Evolutionary conservation across 2,113 vertebrate genomes (phyloP), one percentile per base, ranked within the genome.

Genomic region (Solenodon paradoxus): DNA sequence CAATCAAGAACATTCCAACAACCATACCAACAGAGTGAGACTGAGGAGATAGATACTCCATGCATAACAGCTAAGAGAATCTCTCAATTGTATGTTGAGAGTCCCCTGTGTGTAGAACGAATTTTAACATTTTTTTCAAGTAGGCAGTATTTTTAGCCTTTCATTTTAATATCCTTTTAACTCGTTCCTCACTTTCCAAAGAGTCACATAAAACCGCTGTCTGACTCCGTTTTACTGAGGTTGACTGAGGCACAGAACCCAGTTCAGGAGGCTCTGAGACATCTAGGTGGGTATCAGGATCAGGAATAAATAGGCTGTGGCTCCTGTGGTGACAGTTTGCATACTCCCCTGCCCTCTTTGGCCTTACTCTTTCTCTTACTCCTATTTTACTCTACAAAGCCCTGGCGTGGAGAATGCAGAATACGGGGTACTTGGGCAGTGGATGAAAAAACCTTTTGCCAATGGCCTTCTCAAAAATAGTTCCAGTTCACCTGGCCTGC

Each of bases 371-470:
- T 38, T 40, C 69, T 16, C 38, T 68, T n/a, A 63, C 77, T 93
- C 53, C 32, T 47, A 53, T 94, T 92, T 96, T 86, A 86, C 49
- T 96, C 81, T 69, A 66, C 88, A 63, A 49, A 61, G 68, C 35
- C 26, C 82, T 95, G 96, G 79, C 72, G 5, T 51, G 35, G 47
- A 66, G 38, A 69, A 69, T 24, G 35, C 64, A 72, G 68, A 79
- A 51, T 81, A 42, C 4, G 12, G 77, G 79, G 59, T 71, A n/a
- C 83, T 82, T 68, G 66, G 49, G 42, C 80, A 51, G 24, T 11
- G 12, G 45, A 75, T 5, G n/a, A 75, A 47, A 40, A 42, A 81
- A 87, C n/a, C 22, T 95, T 59, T 82, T 95, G 71, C 72, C 9
- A 92, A n/a, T n/a, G 84, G 63, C 9, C 47, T 87, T 30, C 38